Conservation (phyloP, 1,140 invertebrate species). For the Camponotus floridanus region DNA sequence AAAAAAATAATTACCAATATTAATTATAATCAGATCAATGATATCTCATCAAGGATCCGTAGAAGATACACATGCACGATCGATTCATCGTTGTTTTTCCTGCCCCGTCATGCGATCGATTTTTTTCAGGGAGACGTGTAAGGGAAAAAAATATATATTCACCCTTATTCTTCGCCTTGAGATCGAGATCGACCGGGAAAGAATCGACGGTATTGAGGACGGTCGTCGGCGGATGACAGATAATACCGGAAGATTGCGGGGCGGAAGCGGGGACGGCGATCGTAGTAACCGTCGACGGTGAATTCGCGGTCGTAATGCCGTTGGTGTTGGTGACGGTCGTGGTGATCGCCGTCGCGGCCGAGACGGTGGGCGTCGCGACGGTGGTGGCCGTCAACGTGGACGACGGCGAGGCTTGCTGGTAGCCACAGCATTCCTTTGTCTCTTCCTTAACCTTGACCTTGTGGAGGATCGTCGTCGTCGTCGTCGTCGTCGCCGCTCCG, state of each 20-base stretch:
- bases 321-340: conserved; percentile 64
- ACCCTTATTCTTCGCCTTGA: conserved; percentile 80
- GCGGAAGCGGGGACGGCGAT: conserved; percentile 23
- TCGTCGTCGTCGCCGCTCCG: conserved; percentile 71
- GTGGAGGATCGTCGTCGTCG: conserved; percentile 74
- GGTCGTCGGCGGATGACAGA: conserved; percentile 77
- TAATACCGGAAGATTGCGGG: conserved; percentile 73
- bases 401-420: conserved; percentile 73
- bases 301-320: conserved; percentile 61
- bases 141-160: conserved; percentile 32
- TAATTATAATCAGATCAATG: neutral
- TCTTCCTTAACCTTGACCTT: conserved; percentile 85
- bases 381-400: conserved; percentile 58
- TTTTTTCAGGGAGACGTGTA: neutral
- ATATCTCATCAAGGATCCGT: neutral
- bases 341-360: conserved; percentile 53
- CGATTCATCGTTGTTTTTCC: neutral
- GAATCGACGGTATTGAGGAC: conserved; percentile 67
- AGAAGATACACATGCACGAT: neutral
- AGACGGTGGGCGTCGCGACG: conserved; percentile 59
- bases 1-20: too few relatives aligned
- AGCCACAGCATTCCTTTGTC: conserved; percentile 80
- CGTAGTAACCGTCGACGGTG: conserved; percentile 52
- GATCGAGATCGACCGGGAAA: conserved; percentile 77
- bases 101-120: neutral